Conservation (phyloP, 2,113 vertebrate species). For the Orcinus orca region DNA sequence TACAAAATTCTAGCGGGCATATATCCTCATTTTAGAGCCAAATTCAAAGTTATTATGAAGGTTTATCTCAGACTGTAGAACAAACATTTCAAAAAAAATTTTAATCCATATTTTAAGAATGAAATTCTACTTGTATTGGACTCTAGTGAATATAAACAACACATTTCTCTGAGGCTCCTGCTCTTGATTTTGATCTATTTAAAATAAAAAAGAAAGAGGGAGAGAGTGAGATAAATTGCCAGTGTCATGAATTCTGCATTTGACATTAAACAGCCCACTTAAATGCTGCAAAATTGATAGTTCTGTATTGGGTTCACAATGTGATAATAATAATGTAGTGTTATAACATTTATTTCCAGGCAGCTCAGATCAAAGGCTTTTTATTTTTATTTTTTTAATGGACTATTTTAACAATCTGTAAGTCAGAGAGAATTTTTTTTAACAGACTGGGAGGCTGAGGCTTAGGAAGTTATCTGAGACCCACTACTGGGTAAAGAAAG, state of each 20-base stretch:
- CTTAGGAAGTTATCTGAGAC: not conserved
- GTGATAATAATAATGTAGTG: not conserved
- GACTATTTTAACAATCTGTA: not conserved
- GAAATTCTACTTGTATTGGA: not conserved
- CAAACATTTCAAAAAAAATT: not conserved
- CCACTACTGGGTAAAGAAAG: not conserved
- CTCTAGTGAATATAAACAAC: not conserved
- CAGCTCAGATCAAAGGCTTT: not conserved
- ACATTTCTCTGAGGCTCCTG: not conserved
- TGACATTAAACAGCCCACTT: not conserved
- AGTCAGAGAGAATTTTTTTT: not conserved
- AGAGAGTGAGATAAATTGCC: not conserved
- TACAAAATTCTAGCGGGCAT: not conserved
- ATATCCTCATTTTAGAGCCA: not conserved
- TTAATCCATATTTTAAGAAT: not conserved
- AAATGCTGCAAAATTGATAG: not conserved
- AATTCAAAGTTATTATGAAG: not conserved
- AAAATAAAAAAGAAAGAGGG: not conserved
- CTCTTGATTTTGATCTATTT: not conserved
- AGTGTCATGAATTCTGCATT: not conserved
- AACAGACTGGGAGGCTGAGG: not conserved
- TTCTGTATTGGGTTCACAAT: constrained; percentile 1
- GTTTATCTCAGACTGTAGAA: not conserved
- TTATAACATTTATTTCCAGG: constrained; percentile 22
- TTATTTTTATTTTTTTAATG: not conserved